Conservation (phyloP, 1,140 invertebrate species). For the Varroa destructor region DNA sequence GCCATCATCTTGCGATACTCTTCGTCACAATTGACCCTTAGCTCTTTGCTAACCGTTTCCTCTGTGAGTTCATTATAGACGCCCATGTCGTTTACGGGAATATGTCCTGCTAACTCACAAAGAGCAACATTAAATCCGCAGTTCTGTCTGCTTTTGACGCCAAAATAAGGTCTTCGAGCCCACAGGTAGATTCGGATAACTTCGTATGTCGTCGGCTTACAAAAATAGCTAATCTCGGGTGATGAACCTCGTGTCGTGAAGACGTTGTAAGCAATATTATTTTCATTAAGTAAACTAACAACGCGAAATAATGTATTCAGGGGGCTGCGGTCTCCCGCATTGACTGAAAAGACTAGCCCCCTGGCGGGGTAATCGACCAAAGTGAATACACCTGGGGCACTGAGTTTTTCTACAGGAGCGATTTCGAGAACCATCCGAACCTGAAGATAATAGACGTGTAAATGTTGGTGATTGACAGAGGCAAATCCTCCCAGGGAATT, state of each 20-base stretch:
- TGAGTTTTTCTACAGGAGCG: not conserved
- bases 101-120: not conserved
- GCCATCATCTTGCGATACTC: not conserved
- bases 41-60: not conserved
- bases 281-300: not conserved
- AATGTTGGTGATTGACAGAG: conserved; percentile 8
- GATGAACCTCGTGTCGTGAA: not conserved
- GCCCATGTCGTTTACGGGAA: not conserved
- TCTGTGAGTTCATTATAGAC: not conserved
- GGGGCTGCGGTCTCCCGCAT: not conserved
- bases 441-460: not conserved
- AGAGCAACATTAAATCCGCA: not conserved
- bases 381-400: not conserved
- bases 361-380: conserved; percentile 8
- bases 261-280: not conserved
- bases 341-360: not conserved
- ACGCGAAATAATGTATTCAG: not conserved
- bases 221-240: conserved; percentile 10
- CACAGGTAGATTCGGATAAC: conserved; percentile 23
- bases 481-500: conserved; percentile 13
- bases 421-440: conserved; percentile 1
- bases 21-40: not conserved
- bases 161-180: not conserved
- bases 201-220: not conserved
- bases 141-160: not conserved